phyloP scores from a whole-genome alignment of 2,888 invertebrate genomes.

The Syrista parreyssii region DNA sequence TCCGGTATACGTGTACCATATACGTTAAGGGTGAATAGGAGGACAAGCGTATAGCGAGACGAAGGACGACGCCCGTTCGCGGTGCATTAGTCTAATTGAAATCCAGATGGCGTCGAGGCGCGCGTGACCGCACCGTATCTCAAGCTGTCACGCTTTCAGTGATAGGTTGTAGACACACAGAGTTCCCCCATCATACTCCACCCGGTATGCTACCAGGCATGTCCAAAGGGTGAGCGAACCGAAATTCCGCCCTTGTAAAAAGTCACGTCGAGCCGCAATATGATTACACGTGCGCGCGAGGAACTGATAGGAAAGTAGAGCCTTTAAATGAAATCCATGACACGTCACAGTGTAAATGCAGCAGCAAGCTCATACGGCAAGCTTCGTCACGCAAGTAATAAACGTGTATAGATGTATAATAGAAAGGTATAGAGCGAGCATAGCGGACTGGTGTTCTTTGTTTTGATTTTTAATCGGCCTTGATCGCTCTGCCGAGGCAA shows the following conservation, averaged over 20 bases:
- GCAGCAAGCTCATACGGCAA: not conserved
- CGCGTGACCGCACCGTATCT: constrained; percentile 39
- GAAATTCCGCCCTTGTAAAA: not conserved
- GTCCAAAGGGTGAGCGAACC: not conserved
- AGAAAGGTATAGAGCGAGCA: not conserved
- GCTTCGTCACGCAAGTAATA: not conserved
- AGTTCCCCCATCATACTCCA: not conserved
- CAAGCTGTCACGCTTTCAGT: constrained; percentile 37
- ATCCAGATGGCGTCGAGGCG: constrained; percentile 39
- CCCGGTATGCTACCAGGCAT: not conserved
- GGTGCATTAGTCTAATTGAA: constrained; percentile 52
- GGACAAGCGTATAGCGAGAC: not conserved
- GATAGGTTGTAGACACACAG: not conserved
- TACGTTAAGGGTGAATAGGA: not conserved
- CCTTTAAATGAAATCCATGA: not conserved
- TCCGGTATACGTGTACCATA: not conserved
- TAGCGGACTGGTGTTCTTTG: constrained; percentile 12
- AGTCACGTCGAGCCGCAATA: not conserved
- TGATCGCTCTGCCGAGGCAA: constrained; percentile 33
- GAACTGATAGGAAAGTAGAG: not conserved
- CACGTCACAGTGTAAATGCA: not conserved
- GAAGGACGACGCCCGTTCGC: constrained; percentile 31
- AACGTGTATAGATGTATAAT: too few relatives aligned
- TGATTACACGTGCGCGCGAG: not conserved
- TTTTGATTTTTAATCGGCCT: constrained; percentile 46